Evolutionary conservation across 53 echinoderm and acorn worm species (phyloP), one percentile per base, ranked within the genome.

Genomic region (Apostichopus leukothele): DNA sequence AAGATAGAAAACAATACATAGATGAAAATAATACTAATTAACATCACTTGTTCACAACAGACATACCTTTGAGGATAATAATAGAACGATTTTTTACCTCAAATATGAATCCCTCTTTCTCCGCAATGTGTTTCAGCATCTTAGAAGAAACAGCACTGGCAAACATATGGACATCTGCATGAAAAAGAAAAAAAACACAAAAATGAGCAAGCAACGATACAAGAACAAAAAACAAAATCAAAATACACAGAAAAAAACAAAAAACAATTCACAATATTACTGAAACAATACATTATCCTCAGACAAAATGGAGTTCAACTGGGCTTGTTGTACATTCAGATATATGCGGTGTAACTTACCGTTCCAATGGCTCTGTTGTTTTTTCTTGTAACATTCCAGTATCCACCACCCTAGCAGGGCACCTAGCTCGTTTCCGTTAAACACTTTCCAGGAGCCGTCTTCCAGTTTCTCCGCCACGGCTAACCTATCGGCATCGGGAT

Each of bases 81-180:
- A 18, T 5, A 10, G 57, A 57, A 57, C 4, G 3, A 25, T 74
- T 74, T 7, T 25, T 7, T 91, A 96, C 96, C 90, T 90, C 84
- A 94, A 98, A 98, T 20, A 96, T 84, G 88, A 95, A 98, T 50
- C 95, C 98, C 61, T 98, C 98, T 52, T 93, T 91, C 59, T 89
- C 83, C 27, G 90, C 93, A 60, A 98, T 96, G 51, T 91, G 75
- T 53, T 92, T 89, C 16, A 98, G 88, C 61, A 98, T 90, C 90
- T 98, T 95, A 14, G 98, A 98, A 18, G 98, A 98, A 5, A 98
- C 98, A 53, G 98, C 95, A 91, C 98, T 98, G 83, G 98, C 98
- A 74, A 98, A 88, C 95, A 98, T 95, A 89, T 95, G 92, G 25
- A 94, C 90, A 91, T 94, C 94, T 63, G 86, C 55, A 74, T 59